A percentile compares a stretch with the other conserved stretches of the same genome.
phyloP scores from a whole-genome alignment of 2,113 vertebrate genomes.

The Oryzias melastigma region DNA sequence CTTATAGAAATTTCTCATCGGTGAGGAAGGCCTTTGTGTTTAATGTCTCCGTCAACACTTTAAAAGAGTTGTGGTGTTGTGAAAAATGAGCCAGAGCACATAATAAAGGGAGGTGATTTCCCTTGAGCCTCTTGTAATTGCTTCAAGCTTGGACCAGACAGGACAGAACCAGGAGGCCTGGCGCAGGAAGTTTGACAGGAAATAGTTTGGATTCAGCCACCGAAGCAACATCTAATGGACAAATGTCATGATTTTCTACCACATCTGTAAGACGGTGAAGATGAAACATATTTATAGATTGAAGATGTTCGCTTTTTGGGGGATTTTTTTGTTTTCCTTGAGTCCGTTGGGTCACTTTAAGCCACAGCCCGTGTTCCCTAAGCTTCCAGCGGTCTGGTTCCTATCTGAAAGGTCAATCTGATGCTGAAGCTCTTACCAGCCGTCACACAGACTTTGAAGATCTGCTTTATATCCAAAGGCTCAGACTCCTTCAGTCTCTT shows the following conservation, averaged over 20 bases:
- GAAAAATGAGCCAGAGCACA: conserved; percentile 65
- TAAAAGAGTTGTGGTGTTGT: conserved; percentile 58
- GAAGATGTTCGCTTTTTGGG: background rate
- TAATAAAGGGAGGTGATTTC: conserved; percentile 64
- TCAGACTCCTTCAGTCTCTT: conserved; percentile 34
- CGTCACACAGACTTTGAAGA: conserved; percentile 42
- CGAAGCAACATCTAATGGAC: conserved; percentile 31
- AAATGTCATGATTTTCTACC: background rate
- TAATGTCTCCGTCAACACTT: conserved; percentile 71
- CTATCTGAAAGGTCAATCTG: conserved; percentile 50
- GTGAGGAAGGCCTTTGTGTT: conserved; percentile 53
- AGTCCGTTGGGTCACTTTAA: conserved; percentile 16
- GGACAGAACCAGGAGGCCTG: conserved; percentile 65
- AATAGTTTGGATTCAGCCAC: conserved; percentile 67
- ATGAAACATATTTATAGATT: background rate
- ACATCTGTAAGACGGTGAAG: background rate
- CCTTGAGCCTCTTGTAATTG: conserved; percentile 68
- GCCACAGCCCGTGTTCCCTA: conserved; percentile 14
- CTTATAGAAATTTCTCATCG: conserved; percentile 21
- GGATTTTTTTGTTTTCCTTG: background rate
- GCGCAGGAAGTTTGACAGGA: conserved; percentile 69
- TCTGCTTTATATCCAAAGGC: conserved; percentile 60
- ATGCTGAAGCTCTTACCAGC: conserved; percentile 27
- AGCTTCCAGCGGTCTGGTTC: conserved; percentile 56
- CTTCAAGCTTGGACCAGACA: conserved; percentile 71